Conservation (phyloP, 2,113 vertebrate genomes). For the Grammomys dolichurus region DNA sequence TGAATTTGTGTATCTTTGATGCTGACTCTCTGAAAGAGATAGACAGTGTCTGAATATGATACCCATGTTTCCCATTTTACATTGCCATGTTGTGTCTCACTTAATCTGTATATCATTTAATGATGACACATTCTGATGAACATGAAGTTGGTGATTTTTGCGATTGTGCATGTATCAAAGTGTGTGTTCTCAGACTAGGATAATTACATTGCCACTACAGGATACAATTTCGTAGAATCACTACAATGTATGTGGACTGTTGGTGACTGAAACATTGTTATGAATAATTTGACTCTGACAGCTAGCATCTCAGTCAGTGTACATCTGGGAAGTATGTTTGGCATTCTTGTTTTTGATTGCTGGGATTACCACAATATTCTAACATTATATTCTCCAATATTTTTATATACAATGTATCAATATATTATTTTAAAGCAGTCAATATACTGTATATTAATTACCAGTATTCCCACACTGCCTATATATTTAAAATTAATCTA, state of each 20-base stretch:
- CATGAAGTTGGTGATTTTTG: background rate
- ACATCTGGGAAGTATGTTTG: background rate
- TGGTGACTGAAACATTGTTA: background rate
- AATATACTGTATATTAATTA: background rate
- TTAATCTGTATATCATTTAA: background rate
- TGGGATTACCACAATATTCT: background rate
- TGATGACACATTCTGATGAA: background rate
- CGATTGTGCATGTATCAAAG: background rate
- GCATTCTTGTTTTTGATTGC: background rate
- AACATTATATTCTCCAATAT: background rate
- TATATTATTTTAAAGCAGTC: background rate
- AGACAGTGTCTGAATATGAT: background rate
- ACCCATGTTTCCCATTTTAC: background rate
- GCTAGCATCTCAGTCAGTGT: background rate
- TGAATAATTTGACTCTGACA: background rate
- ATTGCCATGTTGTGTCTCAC: background rate
- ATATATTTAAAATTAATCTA: background rate
- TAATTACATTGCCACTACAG: background rate
- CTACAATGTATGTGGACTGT: background rate
- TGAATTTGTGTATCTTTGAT: background rate
- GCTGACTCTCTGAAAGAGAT: background rate
- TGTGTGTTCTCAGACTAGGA: background rate
- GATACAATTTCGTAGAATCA: background rate
- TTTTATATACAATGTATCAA: background rate
- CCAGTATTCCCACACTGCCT: background rate